phyloP scores from a whole-genome alignment of 2,888 invertebrate genomes.

The Phasia obesa region DNA sequence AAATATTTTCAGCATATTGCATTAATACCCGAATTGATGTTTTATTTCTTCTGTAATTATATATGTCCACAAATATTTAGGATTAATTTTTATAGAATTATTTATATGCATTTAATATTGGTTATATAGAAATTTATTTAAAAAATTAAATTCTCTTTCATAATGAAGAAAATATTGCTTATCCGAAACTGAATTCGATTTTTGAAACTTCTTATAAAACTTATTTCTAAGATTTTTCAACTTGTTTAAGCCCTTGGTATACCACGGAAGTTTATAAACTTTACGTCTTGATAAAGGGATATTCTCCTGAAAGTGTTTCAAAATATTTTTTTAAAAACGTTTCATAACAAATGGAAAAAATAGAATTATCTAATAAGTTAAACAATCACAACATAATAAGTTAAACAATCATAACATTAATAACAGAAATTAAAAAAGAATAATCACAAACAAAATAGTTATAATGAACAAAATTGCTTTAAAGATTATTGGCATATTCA shows the following conservation, averaged over 20 bases:
- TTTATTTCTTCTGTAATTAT: neutral
- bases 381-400: too few species aligned
- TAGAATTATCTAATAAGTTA: too few species aligned
- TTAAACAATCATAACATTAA: too few species aligned
- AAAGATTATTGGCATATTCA: too few species aligned
- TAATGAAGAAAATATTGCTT: neutral
- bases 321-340: neutral
- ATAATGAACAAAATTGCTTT: too few species aligned
- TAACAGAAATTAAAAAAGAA: too few species aligned
- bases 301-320: neutral
- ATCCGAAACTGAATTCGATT: too few species aligned
- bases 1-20: too few species aligned
- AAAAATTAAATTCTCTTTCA: conserved; percentile 5
- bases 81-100: neutral
- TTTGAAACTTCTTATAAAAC: neutral
- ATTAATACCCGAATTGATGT: too few species aligned
- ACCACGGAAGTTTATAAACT: conserved; percentile 17
- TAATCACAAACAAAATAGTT: too few species aligned
- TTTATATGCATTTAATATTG: neutral
- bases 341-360: neutral
- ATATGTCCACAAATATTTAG: neutral
- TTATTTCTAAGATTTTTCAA: conserved; percentile 12
- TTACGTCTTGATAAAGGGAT: neutral
- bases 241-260: neutral
- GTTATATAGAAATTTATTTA: conserved; percentile 13